These are phyloP conservation scores for Gymnothorax reevesii DNA, from an alignment of 2,797 vertebrate genomes.

Conservation along the genomic window DNA sequence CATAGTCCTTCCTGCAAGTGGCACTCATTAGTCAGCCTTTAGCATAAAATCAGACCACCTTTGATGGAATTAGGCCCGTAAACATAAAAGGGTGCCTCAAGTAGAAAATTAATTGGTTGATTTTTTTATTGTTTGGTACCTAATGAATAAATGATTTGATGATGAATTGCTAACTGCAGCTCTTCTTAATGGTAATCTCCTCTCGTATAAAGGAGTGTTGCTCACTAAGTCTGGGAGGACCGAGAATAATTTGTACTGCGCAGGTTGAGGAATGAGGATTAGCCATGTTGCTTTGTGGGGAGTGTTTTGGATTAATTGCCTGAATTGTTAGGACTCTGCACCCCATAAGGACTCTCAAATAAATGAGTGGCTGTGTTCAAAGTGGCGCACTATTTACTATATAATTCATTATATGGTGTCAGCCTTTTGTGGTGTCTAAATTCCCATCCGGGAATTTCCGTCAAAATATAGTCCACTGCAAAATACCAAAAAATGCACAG, in stretches of 20 bases:
- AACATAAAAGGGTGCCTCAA: conserved; percentile 3
- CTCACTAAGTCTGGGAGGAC: not conserved
- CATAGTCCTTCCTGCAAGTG: not conserved
- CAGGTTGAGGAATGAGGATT: not conserved
- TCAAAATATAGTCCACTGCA: no score
- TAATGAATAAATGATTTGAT: conserved; percentile 28
- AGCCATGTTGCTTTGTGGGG: not conserved
- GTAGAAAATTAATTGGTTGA: conserved; percentile 25
- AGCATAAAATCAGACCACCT: not conserved
- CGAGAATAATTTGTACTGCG: not conserved
- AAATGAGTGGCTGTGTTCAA: not conserved
- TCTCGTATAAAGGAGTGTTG: conserved; percentile 14
- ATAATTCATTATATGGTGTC: no score
- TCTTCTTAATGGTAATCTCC: not conserved
- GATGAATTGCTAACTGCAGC: conserved; percentile 22
- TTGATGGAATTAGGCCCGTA: conserved; percentile 20
- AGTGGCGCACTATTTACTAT: no score
- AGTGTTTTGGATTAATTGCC: not conserved
- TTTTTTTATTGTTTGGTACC: conserved; percentile 25
- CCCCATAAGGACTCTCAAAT: not conserved
- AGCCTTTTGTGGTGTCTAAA: no score
- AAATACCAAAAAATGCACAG: no score
- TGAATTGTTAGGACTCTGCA: not conserved
- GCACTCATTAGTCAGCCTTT: not conserved
- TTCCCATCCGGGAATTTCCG: no score